A percentile compares a stretch with the other conserved stretches of the same genome.
These are phyloP conservation scores for Pionites leucogaster DNA, from an alignment of 2,113 vertebrate species.

Conservation along the genomic window DNA sequence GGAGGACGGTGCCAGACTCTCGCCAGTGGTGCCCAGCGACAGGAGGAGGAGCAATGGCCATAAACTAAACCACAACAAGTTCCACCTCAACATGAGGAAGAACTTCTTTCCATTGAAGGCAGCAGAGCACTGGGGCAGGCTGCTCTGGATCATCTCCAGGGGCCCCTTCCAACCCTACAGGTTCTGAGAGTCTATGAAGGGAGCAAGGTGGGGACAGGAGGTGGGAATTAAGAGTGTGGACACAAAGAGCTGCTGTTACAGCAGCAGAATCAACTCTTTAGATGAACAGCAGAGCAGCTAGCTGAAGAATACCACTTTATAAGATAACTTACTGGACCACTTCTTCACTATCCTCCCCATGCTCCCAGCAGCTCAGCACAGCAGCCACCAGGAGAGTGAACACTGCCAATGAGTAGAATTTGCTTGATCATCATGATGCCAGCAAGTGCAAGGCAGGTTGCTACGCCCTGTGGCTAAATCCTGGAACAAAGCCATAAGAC, in stretches of 20 bases:
- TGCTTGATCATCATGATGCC: background rate
- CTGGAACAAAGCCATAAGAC: background rate
- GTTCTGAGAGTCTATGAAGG: background rate
- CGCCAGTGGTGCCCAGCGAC: background rate
- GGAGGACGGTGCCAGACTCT: background rate
- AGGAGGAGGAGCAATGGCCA: background rate
- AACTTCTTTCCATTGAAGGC: background rate
- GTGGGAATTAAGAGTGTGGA: background rate
- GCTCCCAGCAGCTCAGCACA: background rate
- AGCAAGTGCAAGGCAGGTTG: background rate
- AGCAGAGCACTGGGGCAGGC: background rate
- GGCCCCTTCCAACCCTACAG: background rate
- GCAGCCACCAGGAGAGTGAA: background rate
- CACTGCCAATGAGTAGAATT: fast-evolving
- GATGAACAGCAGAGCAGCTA: background rate
- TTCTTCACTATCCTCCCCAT: background rate
- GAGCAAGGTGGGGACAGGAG: background rate
- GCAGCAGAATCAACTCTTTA: background rate
- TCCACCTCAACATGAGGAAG: background rate
- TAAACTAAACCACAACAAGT: background rate
- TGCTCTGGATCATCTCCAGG: background rate
- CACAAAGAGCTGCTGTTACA: background rate
- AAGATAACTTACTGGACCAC: background rate
- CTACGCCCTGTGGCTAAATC: background rate
- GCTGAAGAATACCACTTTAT: background rate